Evolutionary conservation across 1,140 invertebrate genomes (phyloP).

Genomic region (Brachionus manjavacas): DNA sequence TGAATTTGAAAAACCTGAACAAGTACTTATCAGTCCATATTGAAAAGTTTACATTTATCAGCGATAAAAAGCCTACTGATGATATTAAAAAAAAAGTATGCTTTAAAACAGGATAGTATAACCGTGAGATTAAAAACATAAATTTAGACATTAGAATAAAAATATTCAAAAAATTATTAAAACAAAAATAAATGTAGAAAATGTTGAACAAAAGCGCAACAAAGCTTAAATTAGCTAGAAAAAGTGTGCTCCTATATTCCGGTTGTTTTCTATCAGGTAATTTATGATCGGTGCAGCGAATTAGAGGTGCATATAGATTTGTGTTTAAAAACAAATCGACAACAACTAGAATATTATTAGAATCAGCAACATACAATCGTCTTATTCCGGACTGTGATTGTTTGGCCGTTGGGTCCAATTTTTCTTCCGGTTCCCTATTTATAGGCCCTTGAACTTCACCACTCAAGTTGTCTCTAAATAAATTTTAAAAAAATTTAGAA

Average conservation of each 20-base stretch:
- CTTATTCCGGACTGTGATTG: conserved; percentile 76
- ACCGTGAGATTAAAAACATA: background rate
- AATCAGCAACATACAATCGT: conserved; percentile 74
- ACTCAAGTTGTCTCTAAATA: background rate
- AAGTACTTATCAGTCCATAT: background rate
- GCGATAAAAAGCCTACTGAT: background rate
- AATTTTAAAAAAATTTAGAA: background rate
- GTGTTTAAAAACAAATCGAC: conserved; percentile 22
- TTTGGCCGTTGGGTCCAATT: conserved; percentile 62
- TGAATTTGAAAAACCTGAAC: background rate
- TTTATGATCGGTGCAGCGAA: background rate
- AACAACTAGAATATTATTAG: conserved; percentile 30
- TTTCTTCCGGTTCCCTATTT: conserved; percentile 89
- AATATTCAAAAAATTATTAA: conserved; percentile 25
- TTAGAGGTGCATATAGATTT: background rate
- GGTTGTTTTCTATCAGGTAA: background rate
- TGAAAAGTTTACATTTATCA: background rate
- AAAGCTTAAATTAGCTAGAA: background rate
- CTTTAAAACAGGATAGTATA: background rate
- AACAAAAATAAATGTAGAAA: conserved; percentile 15
- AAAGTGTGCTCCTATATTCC: background rate
- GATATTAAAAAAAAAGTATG: background rate
- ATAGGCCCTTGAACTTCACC: conserved; percentile 79
- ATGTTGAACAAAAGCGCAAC: background rate
- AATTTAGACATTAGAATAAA: background rate